Conservation (phyloP, 35 echinoderm and acorn worm genomes). For the Stichopus chloronotus region DNA sequence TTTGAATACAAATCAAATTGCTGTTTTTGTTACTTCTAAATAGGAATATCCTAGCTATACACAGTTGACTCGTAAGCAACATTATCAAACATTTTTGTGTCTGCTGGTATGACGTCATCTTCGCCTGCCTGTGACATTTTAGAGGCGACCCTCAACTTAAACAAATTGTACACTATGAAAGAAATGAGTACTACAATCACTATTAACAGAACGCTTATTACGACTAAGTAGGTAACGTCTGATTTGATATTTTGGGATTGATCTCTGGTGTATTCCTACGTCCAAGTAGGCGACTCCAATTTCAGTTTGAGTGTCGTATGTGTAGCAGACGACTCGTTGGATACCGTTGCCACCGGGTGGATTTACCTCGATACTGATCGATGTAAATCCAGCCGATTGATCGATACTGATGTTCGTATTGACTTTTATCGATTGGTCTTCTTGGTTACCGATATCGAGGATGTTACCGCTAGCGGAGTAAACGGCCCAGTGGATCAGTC, state of each 20-base stretch:
- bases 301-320: neutral
- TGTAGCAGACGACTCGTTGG: neutral
- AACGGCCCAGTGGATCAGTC: neutral
- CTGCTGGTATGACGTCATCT: neutral
- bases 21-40: too few relatives aligned
- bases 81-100: neutral
- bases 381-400: neutral
- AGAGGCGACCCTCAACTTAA: neutral
- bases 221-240: neutral
- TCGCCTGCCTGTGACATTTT: neutral
- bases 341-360: neutral
- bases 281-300: neutral
- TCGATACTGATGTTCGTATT: neutral
- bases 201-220: neutral
- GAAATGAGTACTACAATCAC: neutral
- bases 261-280: neutral
- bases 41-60: too few relatives aligned
- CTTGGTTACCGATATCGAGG: neutral
- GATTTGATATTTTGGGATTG: too few relatives aligned
- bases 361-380: neutral
- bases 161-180: neutral
- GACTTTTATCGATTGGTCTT: neutral
- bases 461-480: neutral
- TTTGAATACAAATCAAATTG: too few relatives aligned
- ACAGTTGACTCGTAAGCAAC: too few relatives aligned